Percentiles rank a stretch among this genome's conserved stretches.
Conservation (phyloP, 92 coral and sea anemone species). For the Galaxea fascicularis region DNA sequence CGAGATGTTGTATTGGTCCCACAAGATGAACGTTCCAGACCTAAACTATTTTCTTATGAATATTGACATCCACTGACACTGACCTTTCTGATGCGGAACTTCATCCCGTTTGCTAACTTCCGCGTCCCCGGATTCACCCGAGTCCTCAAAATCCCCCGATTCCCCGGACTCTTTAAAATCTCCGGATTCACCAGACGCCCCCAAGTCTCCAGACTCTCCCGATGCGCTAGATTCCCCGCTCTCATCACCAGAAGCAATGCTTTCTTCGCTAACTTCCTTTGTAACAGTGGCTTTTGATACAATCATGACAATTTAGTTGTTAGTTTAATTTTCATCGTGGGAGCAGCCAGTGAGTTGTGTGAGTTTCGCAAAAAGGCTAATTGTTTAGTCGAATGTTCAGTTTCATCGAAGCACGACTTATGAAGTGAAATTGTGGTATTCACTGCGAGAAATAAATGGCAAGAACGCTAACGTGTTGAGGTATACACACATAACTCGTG, state of each 20-base stretch:
- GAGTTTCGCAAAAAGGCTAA: too few species aligned
- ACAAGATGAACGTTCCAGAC: too few species aligned
- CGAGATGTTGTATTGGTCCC: too few species aligned
- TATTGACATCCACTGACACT: neutral
- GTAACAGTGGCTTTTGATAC: neutral
- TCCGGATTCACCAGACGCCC: constrained; percentile 35
- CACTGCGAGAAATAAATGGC: too few species aligned
- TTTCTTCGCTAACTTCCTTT: constrained; percentile 17
- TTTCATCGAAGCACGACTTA: too few species aligned
- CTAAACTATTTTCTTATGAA: neutral
- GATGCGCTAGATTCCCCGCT: constrained; percentile 57
- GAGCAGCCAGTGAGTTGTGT: neutral
- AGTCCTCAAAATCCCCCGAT: constrained; percentile 24
- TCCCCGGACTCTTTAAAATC: constrained; percentile 31
- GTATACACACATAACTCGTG: too few species aligned
- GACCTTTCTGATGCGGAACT: constrained; percentile 45
- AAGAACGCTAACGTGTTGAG: too few species aligned
- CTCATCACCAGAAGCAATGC: constrained; percentile 38
- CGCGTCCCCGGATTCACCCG: constrained; percentile 36
- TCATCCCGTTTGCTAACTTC: constrained; percentile 55
- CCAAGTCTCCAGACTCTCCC: constrained; percentile 53
- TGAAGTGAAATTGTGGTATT: too few species aligned
- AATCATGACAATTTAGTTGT: neutral
- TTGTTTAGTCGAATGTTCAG: too few species aligned
- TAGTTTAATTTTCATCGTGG: neutral